Evolutionary conservation across 1,140 invertebrate genomes (phyloP).

Genomic region (Pseudachorutes palmiensis): DNA sequence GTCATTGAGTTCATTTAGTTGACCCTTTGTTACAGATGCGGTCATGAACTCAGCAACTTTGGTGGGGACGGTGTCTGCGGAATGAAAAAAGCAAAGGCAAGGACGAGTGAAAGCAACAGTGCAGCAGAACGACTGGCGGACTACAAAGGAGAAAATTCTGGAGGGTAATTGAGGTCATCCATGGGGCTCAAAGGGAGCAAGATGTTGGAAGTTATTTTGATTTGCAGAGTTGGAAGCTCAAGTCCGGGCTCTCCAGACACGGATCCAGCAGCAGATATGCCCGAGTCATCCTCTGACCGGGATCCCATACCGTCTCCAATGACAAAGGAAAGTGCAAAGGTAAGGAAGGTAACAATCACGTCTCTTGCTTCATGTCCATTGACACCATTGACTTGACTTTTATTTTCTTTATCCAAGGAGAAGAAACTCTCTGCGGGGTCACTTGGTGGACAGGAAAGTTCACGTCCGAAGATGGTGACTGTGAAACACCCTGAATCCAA

Average conservation of each 20-base stretch:
- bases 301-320: slow-evolving; percentile 16
- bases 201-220: background rate
- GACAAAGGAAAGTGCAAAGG: background rate
- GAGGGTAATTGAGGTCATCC: slow-evolving; percentile 16
- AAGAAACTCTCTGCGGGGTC: slow-evolving; percentile 72
- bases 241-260: slow-evolving; percentile 39
- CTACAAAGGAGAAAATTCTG: slow-evolving; percentile 40
- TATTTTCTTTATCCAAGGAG: slow-evolving; percentile 49
- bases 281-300: slow-evolving; percentile 33
- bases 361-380: background rate
- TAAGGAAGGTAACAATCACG: background rate
- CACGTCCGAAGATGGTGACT: slow-evolving; percentile 77
- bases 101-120: slow-evolving; percentile 40
- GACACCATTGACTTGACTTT: background rate
- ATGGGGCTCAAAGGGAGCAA: background rate
- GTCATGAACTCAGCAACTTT: background rate
- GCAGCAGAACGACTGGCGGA: slow-evolving; percentile 44
- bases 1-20: too few species aligned
- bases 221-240: slow-evolving; percentile 28
- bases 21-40: too few species aligned
- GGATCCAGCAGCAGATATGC: slow-evolving; percentile 33
- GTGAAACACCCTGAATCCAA: slow-evolving; percentile 91
- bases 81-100: slow-evolving; percentile 39
- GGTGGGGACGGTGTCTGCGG: slow-evolving; percentile 11
- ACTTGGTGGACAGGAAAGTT: slow-evolving; percentile 53